phyloP scores from a whole-genome alignment of 2,113 vertebrate genomes.

The Cololabis saira region DNA sequence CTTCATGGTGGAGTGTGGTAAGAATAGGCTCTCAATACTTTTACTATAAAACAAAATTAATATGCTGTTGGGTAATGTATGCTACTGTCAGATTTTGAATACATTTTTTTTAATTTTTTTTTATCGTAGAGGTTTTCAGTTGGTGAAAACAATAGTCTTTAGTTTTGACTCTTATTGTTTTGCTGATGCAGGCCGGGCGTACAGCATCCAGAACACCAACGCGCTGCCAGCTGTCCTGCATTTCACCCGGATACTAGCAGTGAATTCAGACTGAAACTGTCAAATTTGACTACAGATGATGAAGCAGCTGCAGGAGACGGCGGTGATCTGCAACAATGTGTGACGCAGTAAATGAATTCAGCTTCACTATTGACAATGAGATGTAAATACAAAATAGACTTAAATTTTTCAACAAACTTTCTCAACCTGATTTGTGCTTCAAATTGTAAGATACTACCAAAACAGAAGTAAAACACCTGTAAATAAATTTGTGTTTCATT shows the following conservation, averaged over 20 bases:
- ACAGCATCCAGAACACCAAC: slow-evolving; percentile 74
- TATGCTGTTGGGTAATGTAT: no score
- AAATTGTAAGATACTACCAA: slow-evolving; percentile 2
- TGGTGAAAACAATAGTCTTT: no score
- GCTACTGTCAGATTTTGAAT: no score
- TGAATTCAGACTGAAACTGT: slow-evolving; percentile 42
- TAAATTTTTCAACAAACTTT: not conserved
- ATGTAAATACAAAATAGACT: slow-evolving; percentile 29
- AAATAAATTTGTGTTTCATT: not conserved
- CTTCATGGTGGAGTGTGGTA: slow-evolving; percentile 79
- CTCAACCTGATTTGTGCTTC: not conserved
- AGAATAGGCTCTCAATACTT: slow-evolving; percentile 16
- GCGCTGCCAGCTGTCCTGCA: slow-evolving; percentile 73
- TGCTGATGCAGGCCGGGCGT: slow-evolving; percentile 70
- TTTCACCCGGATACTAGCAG: slow-evolving; percentile 70
- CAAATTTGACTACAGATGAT: no score
- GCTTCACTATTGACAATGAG: not conserved
- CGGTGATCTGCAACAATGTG: not conserved
- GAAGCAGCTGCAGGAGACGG: not conserved
- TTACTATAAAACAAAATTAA: not conserved
- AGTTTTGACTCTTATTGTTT: not conserved
- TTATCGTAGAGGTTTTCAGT: no score
- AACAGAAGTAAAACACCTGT: not conserved
- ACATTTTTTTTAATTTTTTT: no score
- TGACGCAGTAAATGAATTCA: no score